Conservation (phyloP, 1,140 invertebrate species). For the Penaeus indicus region DNA sequence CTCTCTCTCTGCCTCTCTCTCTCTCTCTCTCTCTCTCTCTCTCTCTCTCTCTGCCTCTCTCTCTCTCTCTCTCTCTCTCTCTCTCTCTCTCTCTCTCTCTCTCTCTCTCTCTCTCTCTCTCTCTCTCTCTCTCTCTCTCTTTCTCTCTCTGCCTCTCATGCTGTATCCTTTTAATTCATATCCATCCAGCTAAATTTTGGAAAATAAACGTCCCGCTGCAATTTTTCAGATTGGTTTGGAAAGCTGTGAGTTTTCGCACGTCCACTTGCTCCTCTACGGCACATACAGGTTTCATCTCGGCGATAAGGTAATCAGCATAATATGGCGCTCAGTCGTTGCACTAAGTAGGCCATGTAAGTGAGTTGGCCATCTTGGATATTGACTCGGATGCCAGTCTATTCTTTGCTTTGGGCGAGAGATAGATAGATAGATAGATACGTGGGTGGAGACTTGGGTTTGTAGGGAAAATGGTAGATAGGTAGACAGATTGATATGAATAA, state of each 20-base stretch:
- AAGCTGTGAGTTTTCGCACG: not conserved
- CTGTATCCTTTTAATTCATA: not conserved
- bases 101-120: not conserved
- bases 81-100: not conserved
- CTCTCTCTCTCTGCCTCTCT: not conserved
- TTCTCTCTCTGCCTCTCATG: not conserved
- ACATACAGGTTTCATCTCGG: not conserved
- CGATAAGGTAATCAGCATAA: no score
- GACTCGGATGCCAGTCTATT: not conserved
- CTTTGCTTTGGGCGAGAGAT: not conserved
- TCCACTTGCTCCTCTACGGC: not conserved
- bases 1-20: not conserved
- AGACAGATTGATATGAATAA: no score
- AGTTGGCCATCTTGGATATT: no score
- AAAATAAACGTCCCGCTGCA: no score
- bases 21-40: not conserved
- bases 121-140: conserved; percentile 26
- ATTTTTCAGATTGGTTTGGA: not conserved
- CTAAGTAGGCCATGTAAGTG: no score
- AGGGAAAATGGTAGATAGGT: no score
- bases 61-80: not conserved
- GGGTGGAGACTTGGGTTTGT: no score
- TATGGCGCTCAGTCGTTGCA: no score
- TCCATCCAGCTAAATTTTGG: not conserved
- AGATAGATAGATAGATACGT: not conserved